Evolutionary conservation across 2,113 vertebrate genomes (phyloP), one percentile per base, ranked within the genome.

Genomic region (Rhabdomys dilectus): DNA sequence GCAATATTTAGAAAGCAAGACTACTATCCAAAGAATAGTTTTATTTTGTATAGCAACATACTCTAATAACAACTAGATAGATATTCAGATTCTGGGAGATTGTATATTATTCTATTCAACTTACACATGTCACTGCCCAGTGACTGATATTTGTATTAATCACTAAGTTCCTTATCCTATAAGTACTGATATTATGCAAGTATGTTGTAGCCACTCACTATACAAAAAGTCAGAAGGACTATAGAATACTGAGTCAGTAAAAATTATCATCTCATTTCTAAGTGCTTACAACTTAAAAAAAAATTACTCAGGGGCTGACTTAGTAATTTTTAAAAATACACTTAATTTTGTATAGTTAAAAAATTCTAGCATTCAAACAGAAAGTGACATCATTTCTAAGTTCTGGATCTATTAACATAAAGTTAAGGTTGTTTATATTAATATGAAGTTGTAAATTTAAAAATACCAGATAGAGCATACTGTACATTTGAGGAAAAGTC

Each of bases 11-110:
- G 45, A 45, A 39, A 88, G 19, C n/a, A 93, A 24, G 76, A n/a
- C 51, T 7, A 45, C 19, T 88, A 92, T 45, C 36, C 96, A 97
- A 73, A 72, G 19, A 75, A 91, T 89, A 90, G 93, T 95, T 7
- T 95, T 7, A 92, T 0, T 94, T 92, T 77, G 76, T 19, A 34
- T 16, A 89, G 56, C 42, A 93, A 75, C 48, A 96, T 56, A 91
- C 86, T 97, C 95, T 51, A 91, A 68, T 45, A 97, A 51, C 97
- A 96, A 93, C 3, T 91, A 92, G 39, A 48, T 60, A 66, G 68
- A 88, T 11, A 72, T 68, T 94, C 73, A 88, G 51, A 91, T 90
- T 93, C 87, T 91, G 9, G 51, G 56, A 94, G 66, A 91, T 45
- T 45, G 29, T 45, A 58, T 89, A 82, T 84, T 89, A 92, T 60